Evolutionary conservation across 2,888 invertebrate species (phyloP).

Genomic region (Barypeithes pellucidus): DNA sequence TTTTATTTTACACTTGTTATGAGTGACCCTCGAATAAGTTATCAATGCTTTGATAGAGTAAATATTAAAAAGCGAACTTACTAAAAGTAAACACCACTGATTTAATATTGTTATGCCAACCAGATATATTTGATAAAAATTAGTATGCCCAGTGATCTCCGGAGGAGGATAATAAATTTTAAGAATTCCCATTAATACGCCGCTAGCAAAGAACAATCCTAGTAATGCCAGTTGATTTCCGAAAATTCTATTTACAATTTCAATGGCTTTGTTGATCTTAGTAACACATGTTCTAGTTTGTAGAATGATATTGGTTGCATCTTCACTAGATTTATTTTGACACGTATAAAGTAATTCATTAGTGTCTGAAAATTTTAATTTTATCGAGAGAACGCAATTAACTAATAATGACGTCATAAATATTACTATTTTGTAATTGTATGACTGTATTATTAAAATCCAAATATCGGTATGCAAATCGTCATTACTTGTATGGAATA

Average conservation of each 20-base stretch:
- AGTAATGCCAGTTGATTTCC: constrained; percentile 3
- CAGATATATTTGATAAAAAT: neutral
- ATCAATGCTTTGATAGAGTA: too few species aligned
- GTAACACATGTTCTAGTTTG: neutral
- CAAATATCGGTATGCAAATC: neutral
- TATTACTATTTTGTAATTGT: neutral
- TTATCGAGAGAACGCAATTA: neutral
- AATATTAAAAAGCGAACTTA: too few species aligned
- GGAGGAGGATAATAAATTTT: neutral
- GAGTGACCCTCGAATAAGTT: too few species aligned
- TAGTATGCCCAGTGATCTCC: neutral
- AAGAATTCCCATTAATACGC: neutral
- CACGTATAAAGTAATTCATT: neutral
- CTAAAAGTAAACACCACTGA: neutral
- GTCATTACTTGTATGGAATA: neutral
- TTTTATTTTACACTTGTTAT: too few species aligned
- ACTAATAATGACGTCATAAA: neutral
- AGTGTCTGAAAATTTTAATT: neutral
- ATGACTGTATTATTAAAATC: neutral
- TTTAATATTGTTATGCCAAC: neutral
- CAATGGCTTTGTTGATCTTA: neutral
- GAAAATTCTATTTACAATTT: neutral
- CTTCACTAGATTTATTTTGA: neutral
- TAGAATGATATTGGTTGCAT: neutral
- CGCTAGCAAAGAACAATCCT: neutral